A percentile compares a stretch with the other conserved stretches of the same genome.
Conservation (phyloP, 37 sponge, comb jelly and placozoan genomes). For the Aplysina aerophoba region DNA sequence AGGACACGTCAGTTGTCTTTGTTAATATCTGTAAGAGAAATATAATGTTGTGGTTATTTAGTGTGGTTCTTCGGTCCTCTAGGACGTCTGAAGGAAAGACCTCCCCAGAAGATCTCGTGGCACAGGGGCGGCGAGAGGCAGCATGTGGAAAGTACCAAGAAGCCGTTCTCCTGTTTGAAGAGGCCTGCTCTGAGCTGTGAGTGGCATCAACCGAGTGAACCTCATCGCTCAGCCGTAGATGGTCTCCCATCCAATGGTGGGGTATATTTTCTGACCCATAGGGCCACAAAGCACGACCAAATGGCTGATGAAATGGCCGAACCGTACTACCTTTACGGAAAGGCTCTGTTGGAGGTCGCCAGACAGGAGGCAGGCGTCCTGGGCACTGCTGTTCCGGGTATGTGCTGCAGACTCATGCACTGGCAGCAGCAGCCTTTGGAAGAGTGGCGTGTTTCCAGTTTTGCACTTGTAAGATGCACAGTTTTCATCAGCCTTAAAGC, state of each 20-base stretch:
- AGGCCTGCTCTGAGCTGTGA: slow-evolving; percentile 53
- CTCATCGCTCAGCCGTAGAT: too few species aligned
- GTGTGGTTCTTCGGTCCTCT: not conserved
- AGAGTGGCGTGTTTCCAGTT: slow-evolving; percentile 3
- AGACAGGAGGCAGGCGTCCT: slow-evolving; percentile 38
- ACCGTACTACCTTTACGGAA: slow-evolving; percentile 85
- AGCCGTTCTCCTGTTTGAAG: slow-evolving; percentile 53
- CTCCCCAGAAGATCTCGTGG: slow-evolving; percentile 39
- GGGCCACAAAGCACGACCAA: slow-evolving; percentile 56
- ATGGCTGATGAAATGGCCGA: slow-evolving; percentile 71
- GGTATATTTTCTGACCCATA: not conserved
- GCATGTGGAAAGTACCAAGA: slow-evolving; percentile 49
- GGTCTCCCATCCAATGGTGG: not conserved
- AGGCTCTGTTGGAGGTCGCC: slow-evolving; percentile 74
- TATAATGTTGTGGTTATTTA: not conserved
- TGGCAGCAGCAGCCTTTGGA: not conserved
- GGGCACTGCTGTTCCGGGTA: slow-evolving; percentile 68
- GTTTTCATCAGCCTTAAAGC: too few species aligned
- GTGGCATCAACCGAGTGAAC: not conserved
- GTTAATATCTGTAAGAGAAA: too few species aligned
- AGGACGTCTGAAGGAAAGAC: slow-evolving; percentile 13
- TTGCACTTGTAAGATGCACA: too few species aligned
- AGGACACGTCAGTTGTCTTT: not conserved
- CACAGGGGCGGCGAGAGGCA: slow-evolving; percentile 51
- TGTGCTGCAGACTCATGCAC: not conserved